Percentiles rank a stretch among this genome's conserved stretches.
Evolutionary conservation across 2,113 vertebrate genomes (phyloP).

Genomic region (Ceratotherium simum): DNA sequence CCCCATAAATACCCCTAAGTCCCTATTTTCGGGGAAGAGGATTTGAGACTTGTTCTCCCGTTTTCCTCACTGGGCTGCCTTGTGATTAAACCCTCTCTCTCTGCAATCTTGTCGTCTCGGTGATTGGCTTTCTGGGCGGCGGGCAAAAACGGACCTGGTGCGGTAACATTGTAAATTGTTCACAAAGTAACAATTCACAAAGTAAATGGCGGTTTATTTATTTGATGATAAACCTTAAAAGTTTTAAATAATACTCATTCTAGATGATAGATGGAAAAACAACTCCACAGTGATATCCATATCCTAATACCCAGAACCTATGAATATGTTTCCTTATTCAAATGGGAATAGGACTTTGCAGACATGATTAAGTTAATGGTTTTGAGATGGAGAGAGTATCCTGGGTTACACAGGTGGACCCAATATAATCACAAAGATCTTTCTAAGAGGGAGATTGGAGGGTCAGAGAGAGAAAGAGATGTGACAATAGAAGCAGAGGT

Average conservation of each 20-base stretch:
- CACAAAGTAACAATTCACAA: neutral
- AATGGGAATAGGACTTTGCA: neutral
- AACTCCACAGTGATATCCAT: neutral
- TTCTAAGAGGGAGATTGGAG: neutral
- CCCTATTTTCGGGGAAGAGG: no score
- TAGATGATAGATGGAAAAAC: neutral
- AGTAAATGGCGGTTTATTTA: neutral
- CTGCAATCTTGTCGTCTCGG: no score
- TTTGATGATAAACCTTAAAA: neutral
- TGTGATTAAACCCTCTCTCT: no score
- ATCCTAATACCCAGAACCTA: neutral
- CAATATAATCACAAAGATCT: neutral
- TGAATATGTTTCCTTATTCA: neutral
- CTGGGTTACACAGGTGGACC: neutral
- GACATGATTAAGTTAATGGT: neutral
- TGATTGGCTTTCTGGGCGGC: no score
- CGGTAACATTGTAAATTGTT: no score
- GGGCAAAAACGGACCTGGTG: no score
- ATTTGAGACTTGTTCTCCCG: no score
- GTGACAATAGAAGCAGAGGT: neutral
- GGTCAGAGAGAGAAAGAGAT: neutral
- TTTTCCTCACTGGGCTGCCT: no score
- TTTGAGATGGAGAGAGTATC: fast-evolving
- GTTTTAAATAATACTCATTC: neutral
- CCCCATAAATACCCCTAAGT: no score